Evolutionary conservation across 2,113 vertebrate genomes (phyloP), one percentile per base, ranked within the genome.

Genomic region (Peromyscus polionotus): DNA sequence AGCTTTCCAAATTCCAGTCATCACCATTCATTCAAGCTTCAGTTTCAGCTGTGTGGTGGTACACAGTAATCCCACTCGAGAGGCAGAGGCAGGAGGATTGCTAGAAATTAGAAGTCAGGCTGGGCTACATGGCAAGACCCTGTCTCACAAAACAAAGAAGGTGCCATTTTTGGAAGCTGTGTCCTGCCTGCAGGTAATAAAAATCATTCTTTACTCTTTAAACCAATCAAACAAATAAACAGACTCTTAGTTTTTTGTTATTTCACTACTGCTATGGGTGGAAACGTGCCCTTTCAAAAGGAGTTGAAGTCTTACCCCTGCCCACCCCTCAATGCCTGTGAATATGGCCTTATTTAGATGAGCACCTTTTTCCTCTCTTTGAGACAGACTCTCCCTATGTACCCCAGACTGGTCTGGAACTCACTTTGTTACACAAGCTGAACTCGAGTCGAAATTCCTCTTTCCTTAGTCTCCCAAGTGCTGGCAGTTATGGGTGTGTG

Each of bases 1-100:
- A 94, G 77, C 84, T 51, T 73, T 79, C 77, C 42, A 77, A 63
- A 51, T 91, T 67, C 68, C 20, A 77, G 54, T 10, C 75, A 81
- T 85, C 54, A 80, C 39, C 26, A 12, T 48, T 87, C 14, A 4
- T 90, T 95, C 63, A 80, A 79, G 85, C 91, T 39, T 91, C 88
- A 90, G 51, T 48, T 75, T 75, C 31, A 70, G 31, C 48, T 72
- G 86, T 51, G 86, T 88, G 67, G 48, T 39, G 13, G 65, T n/a
- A 12, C 51, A 72, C 86, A 13, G 45, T 51, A 87, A 68, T 51
- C 45, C 28, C 45, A 68, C 65, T 39, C 57, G 48, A 70, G 48
- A 72, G 48, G 65, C 45, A 68, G 42, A n/a, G 65, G 65, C 16
- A 54, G 45, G 39, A 54, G 19, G 33, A 54, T 70, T 88, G 65